Percentiles rank a stretch among this genome's conserved stretches.
phyloP scores from a whole-genome alignment of 2,113 vertebrate genomes.

The Peucedramus taeniatus region DNA sequence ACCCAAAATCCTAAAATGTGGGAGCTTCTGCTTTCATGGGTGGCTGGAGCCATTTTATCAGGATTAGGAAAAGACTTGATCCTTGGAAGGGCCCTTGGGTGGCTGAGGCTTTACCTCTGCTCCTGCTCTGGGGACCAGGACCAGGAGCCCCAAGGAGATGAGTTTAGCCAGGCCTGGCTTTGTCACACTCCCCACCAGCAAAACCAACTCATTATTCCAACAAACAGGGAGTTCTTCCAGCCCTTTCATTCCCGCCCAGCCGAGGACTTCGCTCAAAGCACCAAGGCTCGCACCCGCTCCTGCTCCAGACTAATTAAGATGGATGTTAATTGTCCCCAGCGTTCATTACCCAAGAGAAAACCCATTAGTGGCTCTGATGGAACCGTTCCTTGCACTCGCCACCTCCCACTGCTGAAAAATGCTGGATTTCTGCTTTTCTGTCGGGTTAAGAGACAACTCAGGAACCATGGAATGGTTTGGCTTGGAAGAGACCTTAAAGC shows the following conservation, averaged over 20 bases:
- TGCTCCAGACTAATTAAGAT: conserved; percentile 59
- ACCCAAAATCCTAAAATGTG: not conserved
- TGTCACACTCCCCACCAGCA: not conserved
- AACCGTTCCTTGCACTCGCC: not conserved
- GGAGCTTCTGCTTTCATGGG: not conserved
- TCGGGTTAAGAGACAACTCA: rapidly evolving
- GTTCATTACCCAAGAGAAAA: conserved; percentile 44
- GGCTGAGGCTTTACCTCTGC: not conserved
- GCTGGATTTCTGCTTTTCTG: not conserved
- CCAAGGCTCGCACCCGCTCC: not conserved
- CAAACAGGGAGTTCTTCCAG: not conserved
- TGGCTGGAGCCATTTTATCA: not conserved
- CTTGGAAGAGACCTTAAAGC: rapidly evolving
- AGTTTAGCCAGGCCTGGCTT: not conserved
- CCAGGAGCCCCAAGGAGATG: not conserved
- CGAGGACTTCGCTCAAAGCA: not conserved
- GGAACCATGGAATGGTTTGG: not conserved
- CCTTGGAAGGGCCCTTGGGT: not conserved
- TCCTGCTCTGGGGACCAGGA: not conserved
- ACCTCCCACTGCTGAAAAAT: not conserved
- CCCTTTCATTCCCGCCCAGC: not conserved
- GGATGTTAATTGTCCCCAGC: conserved; percentile 44
- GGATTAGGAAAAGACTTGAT: not conserved
- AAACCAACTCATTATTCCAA: not conserved
- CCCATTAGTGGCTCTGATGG: not conserved